Percentiles rank a stretch among this genome's conserved stretches.
These are phyloP conservation scores for Lampris megalopsis DNA, from an alignment of 2,113 vertebrate genomes.

Conservation along the genomic window DNA sequence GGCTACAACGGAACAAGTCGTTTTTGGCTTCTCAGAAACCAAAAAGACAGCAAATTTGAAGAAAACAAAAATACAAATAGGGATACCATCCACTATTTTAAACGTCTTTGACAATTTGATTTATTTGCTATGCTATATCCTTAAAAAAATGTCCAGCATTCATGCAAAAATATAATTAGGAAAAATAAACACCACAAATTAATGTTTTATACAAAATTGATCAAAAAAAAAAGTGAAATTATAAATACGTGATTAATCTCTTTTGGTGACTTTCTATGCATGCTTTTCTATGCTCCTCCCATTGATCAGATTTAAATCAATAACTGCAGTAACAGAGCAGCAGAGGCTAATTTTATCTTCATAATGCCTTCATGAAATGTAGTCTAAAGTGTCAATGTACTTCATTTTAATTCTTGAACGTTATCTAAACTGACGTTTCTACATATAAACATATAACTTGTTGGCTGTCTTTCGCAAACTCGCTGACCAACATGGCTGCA, in stretches of 20 bases:
- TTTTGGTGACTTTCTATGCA: neutral
- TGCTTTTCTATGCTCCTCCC: neutral
- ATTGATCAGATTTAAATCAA: neutral
- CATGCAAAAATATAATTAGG: slow-evolving; percentile 24
- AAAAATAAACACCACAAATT: slow-evolving; percentile 5
- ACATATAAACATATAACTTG: no score
- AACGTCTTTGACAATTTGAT: no score
- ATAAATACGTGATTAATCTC: slow-evolving; percentile 5
- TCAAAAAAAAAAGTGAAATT: slow-evolving; percentile 29
- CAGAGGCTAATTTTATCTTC: neutral
- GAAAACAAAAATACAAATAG: neutral
- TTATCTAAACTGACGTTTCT: no score
- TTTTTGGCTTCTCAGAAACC: slow-evolving; percentile 5
- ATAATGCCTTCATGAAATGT: no score
- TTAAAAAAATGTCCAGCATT: slow-evolving; percentile 45
- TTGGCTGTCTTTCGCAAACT: no score
- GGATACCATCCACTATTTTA: no score
- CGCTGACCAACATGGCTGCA: no score
- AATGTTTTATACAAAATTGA: slow-evolving; percentile 18
- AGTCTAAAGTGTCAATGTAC: no score
- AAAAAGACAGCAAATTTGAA: slow-evolving; percentile 4
- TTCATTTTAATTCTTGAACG: no score
- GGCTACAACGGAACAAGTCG: neutral
- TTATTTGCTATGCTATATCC: neutral
- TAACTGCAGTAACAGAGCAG: no score